Evolutionary conservation across 2,113 vertebrate genomes (phyloP).

Genomic region (human (Homo sapiens)): DNA sequence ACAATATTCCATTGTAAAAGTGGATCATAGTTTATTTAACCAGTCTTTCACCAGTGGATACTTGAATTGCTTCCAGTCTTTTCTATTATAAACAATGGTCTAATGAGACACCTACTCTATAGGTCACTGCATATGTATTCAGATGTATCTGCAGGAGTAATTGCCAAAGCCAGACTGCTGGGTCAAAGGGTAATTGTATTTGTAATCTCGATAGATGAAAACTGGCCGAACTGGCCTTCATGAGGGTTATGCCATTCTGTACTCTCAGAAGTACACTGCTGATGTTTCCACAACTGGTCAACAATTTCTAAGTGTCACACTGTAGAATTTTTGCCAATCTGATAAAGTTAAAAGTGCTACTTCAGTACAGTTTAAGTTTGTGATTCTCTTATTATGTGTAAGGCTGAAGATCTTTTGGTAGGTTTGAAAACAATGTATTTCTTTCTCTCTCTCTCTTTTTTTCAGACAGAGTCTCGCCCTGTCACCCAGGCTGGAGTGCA

Average conservation of each 20-base stretch:
- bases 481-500: too few species aligned
- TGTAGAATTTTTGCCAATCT: neutral
- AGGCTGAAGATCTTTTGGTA: neutral
- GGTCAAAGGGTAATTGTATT: constrained; percentile 33
- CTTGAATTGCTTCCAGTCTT: constrained; percentile 56
- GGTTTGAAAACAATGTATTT: neutral
- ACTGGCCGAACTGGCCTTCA: neutral
- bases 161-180: neutral
- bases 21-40: constrained; percentile 36
- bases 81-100: constrained; percentile 55
- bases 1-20: constrained; percentile 17
- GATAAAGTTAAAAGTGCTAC: neutral
- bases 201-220: neutral
- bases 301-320: neutral
- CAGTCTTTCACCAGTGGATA: constrained; percentile 13
- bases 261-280: neutral
- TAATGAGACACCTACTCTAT: constrained; percentile 14
- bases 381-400: neutral
- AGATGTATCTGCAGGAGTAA: constrained; percentile 6
- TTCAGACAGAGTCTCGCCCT: too few species aligned
- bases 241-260: neutral
- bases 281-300: neutral
- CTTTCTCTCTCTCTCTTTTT: too few species aligned
- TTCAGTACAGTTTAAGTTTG: neutral
- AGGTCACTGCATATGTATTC: neutral